phyloP scores from a whole-genome alignment of 2,113 vertebrate species.

The Cathartes aura region DNA sequence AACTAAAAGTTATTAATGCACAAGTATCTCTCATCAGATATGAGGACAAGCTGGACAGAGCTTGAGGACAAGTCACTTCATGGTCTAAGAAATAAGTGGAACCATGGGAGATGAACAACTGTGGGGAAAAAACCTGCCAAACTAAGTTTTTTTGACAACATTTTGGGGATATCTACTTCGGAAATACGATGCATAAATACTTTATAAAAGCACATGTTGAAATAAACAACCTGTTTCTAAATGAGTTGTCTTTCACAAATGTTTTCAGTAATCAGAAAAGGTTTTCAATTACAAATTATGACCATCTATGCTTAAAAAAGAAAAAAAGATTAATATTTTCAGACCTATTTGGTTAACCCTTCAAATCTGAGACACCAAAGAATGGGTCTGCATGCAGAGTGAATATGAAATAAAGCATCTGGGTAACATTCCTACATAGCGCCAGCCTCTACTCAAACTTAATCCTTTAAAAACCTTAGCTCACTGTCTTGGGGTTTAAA shows the following conservation, averaged over 20 bases:
- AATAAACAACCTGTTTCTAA: background rate
- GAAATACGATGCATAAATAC: background rate
- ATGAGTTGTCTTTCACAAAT: background rate
- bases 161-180: background rate
- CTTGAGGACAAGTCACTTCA: background rate
- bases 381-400: background rate
- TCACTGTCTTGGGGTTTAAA: constrained; percentile 19
- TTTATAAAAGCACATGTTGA: background rate
- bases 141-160: background rate
- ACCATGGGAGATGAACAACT: background rate
- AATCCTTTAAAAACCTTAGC: constrained; percentile 8
- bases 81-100: background rate
- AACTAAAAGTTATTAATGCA: background rate
- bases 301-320: background rate
- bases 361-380: background rate
- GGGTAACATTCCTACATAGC: constrained; percentile 43
- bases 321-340: background rate
- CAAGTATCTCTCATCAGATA: background rate
- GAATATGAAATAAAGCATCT: constrained; percentile 62
- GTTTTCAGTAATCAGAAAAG: constrained; percentile 3
- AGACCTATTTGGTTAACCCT: background rate
- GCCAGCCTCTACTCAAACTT: background rate
- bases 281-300: background rate
- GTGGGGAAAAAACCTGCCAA: background rate
- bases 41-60: background rate